phyloP scores from a whole-genome alignment of 2,888 invertebrate species.

The Hypomecis atomaria region DNA sequence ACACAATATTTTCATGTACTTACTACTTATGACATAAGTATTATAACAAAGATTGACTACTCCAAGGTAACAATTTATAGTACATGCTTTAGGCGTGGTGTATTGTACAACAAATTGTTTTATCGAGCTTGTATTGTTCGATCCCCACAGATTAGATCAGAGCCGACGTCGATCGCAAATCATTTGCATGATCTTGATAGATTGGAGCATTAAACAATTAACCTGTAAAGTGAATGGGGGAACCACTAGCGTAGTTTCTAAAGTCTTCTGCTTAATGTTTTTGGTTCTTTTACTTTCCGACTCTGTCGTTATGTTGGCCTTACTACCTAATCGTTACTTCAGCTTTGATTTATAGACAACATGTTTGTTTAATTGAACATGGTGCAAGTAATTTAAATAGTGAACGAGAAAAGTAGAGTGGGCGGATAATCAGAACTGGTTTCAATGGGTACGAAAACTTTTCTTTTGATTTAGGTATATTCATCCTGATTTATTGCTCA shows the following conservation, averaged over 20 bases:
- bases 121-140: constrained; percentile 20
- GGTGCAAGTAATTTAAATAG: neutral
- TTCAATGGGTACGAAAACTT: too few species aligned
- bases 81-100: constrained; percentile 29
- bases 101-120: constrained; percentile 35
- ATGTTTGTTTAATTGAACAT: constrained; percentile 13
- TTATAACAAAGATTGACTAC: constrained; percentile 19
- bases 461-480: too few species aligned
- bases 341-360: constrained; percentile 32
- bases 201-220: constrained; percentile 5
- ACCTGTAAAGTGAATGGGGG: neutral
- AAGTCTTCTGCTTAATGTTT: neutral
- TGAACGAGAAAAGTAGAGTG: too few species aligned
- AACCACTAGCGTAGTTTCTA: neutral
- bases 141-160: constrained; percentile 6
- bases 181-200: constrained; percentile 38
- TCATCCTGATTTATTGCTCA: too few species aligned
- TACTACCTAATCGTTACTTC: neutral
- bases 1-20: neutral
- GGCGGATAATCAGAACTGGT: neutral
- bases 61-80: constrained; percentile 22
- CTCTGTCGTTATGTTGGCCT: neutral
- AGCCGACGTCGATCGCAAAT: constrained; percentile 32
- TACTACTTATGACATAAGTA: too few species aligned
- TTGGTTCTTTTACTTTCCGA: constrained; percentile 1